Conservation (phyloP, 2,113 vertebrate species). For the Amphilophus citrinellus region DNA sequence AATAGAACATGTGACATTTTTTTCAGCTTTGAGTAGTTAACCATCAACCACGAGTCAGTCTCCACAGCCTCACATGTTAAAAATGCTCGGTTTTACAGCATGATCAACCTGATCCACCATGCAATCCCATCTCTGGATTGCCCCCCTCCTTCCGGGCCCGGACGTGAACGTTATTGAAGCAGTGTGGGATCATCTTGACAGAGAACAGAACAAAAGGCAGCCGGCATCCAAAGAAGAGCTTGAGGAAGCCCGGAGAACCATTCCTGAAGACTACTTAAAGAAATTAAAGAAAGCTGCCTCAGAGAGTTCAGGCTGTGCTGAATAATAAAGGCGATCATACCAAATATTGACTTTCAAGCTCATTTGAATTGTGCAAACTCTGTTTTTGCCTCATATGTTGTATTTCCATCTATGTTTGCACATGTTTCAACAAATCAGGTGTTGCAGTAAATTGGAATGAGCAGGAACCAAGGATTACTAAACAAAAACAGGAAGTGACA, state of each 20-base stretch:
- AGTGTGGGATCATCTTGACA: too few species aligned
- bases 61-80: not conserved
- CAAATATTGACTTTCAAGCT: too few species aligned
- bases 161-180: too few species aligned
- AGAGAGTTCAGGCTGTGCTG: too few species aligned
- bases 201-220: too few species aligned
- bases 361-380: too few species aligned
- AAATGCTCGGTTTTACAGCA: not conserved
- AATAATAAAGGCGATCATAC: too few species aligned
- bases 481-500: not conserved
- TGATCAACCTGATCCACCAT: not conserved
- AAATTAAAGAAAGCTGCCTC: too few species aligned
- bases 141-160: too few species aligned
- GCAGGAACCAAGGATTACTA: not conserved
- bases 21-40: slow-evolving; percentile 10
- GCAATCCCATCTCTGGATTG: not conserved
- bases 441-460: not conserved
- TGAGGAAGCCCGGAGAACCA: too few species aligned
- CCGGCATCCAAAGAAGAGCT: too few species aligned
- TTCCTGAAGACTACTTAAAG: too few species aligned
- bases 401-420: not conserved
- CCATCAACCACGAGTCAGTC: rapidly evolving
- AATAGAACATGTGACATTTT: slow-evolving; percentile 3
- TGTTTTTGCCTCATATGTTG: not conserved
- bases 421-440: not conserved